Evolutionary conservation across 2,888 invertebrate species (phyloP).

Genomic region (Allolobophora icterica): DNA sequence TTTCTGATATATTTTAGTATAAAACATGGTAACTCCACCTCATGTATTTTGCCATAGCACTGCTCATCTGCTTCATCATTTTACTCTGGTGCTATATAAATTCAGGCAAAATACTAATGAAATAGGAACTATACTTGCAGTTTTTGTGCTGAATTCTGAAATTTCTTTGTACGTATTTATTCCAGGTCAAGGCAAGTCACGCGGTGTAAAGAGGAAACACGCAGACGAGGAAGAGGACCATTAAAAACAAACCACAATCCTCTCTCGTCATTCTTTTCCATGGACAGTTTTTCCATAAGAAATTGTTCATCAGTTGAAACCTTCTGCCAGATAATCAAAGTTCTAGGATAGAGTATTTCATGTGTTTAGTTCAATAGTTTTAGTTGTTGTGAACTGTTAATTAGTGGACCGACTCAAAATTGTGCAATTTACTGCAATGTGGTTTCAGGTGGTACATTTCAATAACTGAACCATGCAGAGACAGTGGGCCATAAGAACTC

Average conservation of each 20-base stretch:
- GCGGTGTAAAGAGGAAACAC: constrained; percentile 45
- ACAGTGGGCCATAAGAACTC: not conserved
- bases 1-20: too few relatives aligned
- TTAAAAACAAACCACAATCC: not conserved
- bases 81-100: not conserved
- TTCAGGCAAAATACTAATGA: not conserved
- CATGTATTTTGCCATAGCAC: not conserved
- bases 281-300: constrained; percentile 2
- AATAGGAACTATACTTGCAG: not conserved
- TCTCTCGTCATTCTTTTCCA: not conserved
- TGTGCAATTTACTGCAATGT: not conserved
- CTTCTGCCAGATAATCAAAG: constrained; percentile 10
- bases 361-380: constrained; percentile 11
- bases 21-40: too few relatives aligned
- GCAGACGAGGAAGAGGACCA: constrained; percentile 38
- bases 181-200: constrained; percentile 29
- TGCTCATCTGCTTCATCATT: not conserved
- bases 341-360: constrained; percentile 12
- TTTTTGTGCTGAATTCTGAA: not conserved
- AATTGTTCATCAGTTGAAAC: constrained; percentile 13
- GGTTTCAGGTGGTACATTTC: not conserved
- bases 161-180: not conserved
- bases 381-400: constrained; percentile 17
- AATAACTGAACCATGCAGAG: not conserved
- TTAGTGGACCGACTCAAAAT: not conserved